A percentile compares a stretch with the other conserved stretches of the same genome.
These are phyloP conservation scores for Portevinia maculata DNA, from an alignment of 2,888 invertebrate species.

Conservation along the genomic window DNA sequence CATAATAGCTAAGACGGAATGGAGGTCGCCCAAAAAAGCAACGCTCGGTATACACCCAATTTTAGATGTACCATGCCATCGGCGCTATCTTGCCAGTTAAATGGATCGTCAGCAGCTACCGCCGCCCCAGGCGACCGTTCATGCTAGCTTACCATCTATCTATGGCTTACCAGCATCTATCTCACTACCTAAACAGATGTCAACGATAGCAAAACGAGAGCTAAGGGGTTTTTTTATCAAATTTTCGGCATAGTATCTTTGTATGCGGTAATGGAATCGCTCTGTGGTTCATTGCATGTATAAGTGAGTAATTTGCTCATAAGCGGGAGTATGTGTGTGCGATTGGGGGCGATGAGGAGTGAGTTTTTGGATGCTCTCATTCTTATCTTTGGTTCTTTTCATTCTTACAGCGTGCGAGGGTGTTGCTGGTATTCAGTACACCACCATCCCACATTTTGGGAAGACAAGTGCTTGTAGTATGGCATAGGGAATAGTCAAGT, in stretches of 20 bases:
- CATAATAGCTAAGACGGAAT: not conserved
- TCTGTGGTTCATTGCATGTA: constrained; percentile 3
- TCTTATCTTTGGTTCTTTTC: not conserved
- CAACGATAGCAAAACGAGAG: constrained; percentile 32
- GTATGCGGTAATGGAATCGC: constrained; percentile 20
- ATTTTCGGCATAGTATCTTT: constrained; percentile 28
- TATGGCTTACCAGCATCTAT: not conserved
- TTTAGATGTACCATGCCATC: constrained; percentile 14
- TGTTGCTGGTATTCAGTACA: too few species aligned
- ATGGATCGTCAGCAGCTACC: constrained; percentile 9
- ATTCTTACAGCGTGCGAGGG: not conserved
- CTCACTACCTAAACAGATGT: constrained; percentile 44
- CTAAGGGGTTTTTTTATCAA: constrained; percentile 25
- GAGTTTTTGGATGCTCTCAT: constrained; percentile 17
- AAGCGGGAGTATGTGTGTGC: constrained; percentile 1
- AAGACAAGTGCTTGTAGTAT: constrained; percentile 39
- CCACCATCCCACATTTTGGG: constrained; percentile 19
- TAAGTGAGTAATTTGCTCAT: constrained; percentile 11
- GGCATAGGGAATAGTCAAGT: constrained; percentile 22
- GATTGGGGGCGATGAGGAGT: not conserved
- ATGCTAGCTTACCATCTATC: constrained; percentile 28
- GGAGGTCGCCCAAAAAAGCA: constrained; percentile 8
- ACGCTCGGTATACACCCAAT: constrained; percentile 44
- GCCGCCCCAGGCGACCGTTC: not conserved
- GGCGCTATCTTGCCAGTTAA: constrained; percentile 15